Evolutionary conservation across 2,113 vertebrate species (phyloP).

Genomic region (Cromileptes altivelis): DNA sequence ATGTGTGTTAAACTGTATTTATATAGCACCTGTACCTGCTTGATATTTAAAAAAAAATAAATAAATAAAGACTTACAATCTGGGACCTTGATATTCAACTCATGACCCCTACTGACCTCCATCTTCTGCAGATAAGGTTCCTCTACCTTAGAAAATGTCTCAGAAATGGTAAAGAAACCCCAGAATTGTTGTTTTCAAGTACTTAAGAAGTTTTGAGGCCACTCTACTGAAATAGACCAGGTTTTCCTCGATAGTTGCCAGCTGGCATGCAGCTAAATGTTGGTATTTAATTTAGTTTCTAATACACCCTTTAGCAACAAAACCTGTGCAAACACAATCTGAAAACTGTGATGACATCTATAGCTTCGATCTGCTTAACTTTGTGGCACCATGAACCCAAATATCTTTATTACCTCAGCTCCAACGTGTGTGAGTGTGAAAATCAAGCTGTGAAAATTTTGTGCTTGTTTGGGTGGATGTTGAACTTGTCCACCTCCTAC

Average conservation of each 20-base stretch:
- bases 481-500: slow-evolving; percentile 60
- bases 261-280: not conserved
- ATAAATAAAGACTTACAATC: no score
- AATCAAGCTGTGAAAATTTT: slow-evolving; percentile 20
- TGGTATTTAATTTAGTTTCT: slow-evolving; percentile 8
- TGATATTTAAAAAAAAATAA: no score
- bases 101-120: slow-evolving; percentile 3
- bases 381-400: slow-evolving; percentile 3
- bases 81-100: not conserved
- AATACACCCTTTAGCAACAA: not conserved
- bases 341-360: not conserved
- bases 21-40: no score
- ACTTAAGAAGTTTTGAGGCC: not conserved
- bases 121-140: not conserved
- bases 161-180: not conserved
- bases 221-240: not conserved
- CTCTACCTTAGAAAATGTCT: not conserved
- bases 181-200: slow-evolving; percentile 1
- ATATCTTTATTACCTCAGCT: slow-evolving; percentile 25
- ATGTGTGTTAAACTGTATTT: no score
- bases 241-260: not conserved
- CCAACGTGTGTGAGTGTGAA: slow-evolving; percentile 29
- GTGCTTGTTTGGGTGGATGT: slow-evolving; percentile 52
- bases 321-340: not conserved
- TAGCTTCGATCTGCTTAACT: not conserved